These are phyloP conservation scores for Albula glossodonta DNA, from an alignment of 2,113 vertebrate genomes.

Conservation along the genomic window DNA sequence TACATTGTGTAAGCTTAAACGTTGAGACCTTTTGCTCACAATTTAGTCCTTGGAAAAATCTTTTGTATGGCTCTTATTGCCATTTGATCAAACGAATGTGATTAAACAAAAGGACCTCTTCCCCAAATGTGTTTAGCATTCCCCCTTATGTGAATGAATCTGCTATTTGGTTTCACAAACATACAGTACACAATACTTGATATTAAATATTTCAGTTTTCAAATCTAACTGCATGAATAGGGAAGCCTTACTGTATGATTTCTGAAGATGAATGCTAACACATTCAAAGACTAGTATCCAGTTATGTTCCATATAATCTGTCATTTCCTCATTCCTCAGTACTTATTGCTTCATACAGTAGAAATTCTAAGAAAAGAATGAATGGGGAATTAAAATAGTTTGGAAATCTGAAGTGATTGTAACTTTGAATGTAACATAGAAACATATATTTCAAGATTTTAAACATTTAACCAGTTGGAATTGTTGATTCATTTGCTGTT, in stretches of 20 bases:
- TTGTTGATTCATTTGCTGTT: too few relatives aligned
- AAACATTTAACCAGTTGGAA: too few relatives aligned
- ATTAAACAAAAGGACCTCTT: background rate
- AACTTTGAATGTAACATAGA: too few relatives aligned
- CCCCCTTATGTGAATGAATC: background rate
- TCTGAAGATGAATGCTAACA: constrained; percentile 40
- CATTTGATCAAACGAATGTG: background rate
- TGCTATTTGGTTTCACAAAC: background rate
- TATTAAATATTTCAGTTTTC: constrained; percentile 15
- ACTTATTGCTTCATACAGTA: background rate
- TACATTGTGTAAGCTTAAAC: too few relatives aligned
- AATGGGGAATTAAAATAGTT: too few relatives aligned
- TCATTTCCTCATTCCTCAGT: background rate
- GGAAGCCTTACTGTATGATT: constrained; percentile 25
- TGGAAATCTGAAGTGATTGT: too few relatives aligned
- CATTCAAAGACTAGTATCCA: background rate
- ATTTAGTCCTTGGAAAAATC: too few relatives aligned
- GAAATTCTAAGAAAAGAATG: background rate
- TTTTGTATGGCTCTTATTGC: background rate
- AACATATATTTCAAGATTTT: too few relatives aligned
- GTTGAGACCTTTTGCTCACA: too few relatives aligned
- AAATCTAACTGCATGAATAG: background rate
- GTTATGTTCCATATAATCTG: background rate
- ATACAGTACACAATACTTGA: background rate
- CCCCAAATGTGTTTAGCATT: background rate